phyloP scores from a whole-genome alignment of 2,113 vertebrate species.

The Prinia subflava region DNA sequence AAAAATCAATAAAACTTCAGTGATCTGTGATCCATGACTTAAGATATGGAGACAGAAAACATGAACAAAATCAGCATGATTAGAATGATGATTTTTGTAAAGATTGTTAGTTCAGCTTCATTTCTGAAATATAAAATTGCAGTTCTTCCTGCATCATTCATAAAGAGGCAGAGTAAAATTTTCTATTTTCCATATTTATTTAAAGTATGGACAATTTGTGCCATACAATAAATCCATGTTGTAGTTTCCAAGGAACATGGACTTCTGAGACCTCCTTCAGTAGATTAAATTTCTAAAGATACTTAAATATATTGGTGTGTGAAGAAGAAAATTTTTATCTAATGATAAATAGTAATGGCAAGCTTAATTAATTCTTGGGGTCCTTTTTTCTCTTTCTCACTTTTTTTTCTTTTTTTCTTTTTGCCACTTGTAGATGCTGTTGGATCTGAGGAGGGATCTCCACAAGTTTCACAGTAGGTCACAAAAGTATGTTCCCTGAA shows the following conservation, averaged over 20 bases:
- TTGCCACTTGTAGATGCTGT: neutral
- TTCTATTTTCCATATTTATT: neutral
- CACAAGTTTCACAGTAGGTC: conserved; percentile 23
- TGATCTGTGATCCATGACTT: neutral
- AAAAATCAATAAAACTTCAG: neutral
- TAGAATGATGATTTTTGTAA: neutral
- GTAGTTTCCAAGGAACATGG: neutral
- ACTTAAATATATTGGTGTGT: neutral
- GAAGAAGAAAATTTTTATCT: neutral
- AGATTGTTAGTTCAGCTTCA: neutral
- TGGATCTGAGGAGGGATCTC: neutral
- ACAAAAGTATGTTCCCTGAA: conserved; percentile 15
- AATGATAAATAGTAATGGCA: neutral
- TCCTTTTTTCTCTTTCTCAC: too few relatives aligned
- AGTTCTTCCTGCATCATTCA: neutral
- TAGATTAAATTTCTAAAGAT: neutral
- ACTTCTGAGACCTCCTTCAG: neutral
- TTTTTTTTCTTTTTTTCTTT: neutral
- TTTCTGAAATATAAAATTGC: neutral
- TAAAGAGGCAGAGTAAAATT: neutral
- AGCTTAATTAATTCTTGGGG: neutral
- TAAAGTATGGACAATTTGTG: neutral
- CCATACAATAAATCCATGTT: neutral
- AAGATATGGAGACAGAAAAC: neutral
- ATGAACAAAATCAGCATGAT: neutral